Evolutionary conservation across 2,888 invertebrate genomes (phyloP), one percentile per base, ranked within the genome.

Genomic region (Frankliniella fusca): DNA sequence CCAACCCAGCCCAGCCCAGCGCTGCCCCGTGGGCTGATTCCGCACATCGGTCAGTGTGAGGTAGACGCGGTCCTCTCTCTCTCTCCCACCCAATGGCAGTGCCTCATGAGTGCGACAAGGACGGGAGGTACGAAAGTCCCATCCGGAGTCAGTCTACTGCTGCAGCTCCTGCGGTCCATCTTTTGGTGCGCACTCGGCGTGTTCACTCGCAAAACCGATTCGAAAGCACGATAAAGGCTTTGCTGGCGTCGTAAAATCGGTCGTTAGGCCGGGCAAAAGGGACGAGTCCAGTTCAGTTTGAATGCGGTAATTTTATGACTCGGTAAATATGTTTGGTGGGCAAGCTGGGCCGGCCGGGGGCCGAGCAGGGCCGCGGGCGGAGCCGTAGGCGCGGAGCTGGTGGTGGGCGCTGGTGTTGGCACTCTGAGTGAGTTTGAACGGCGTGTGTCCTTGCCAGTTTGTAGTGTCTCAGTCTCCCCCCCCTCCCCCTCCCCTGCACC

Each of bases 1-100:
- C 70, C 65, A 3, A 3, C 65, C 65, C 65, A 80, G 82, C 83
- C 83, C 83, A 48, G 82, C 82, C 80, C 65, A n/a, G n/a, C n/a
- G n/a, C n/a, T n/a, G n/a, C n/a, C n/a, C n/a, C n/a, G n/a, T n/a
- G n/a, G n/a, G n/a, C n/a, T n/a, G n/a, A n/a, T n/a, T n/a, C n/a
- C n/a, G n/a, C n/a, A n/a, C n/a, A n/a, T n/a, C n/a, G n/a, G n/a
- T n/a, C n/a, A n/a, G n/a, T n/a, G n/a, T n/a, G n/a, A n/a, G n/a
- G n/a, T n/a, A n/a, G n/a, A n/a, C n/a, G n/a, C n/a, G n/a, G n/a
- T n/a, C n/a, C n/a, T n/a, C n/a, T n/a, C n/a, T n/a, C n/a, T n/a
- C n/a, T n/a, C n/a, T n/a, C n/a, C n/a, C n/a, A n/a, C n/a, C n/a
- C n/a, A n/a, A n/a, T n/a, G n/a, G n/a, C n/a, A n/a, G n/a, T n/a